Evolutionary conservation across 2,888 invertebrate species (phyloP).

Genomic region (Lasioglossum oenotherae): DNA sequence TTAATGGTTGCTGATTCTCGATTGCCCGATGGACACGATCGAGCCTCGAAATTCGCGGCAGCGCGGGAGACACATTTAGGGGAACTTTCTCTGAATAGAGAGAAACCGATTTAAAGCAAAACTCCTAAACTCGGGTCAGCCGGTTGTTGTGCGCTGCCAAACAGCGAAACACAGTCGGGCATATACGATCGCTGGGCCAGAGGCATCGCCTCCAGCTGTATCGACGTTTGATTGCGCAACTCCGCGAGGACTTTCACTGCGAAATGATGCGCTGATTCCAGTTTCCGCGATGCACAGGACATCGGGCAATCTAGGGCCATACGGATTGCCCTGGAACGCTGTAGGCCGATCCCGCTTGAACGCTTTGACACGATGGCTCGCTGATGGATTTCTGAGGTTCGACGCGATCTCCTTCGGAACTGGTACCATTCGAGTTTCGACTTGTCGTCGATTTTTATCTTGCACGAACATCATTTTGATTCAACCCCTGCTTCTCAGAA

Average conservation of each 20-base stretch:
- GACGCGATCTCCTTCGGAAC: background rate
- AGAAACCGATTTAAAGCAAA: conserved; percentile 40
- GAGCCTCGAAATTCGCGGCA: conserved; percentile 6
- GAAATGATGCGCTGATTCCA: conserved; percentile 65
- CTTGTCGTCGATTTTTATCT: background rate
- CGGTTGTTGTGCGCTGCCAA: conserved; percentile 11
- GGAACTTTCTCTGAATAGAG: conserved; percentile 48
- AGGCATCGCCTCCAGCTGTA: conserved; percentile 56
- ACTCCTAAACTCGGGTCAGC: conserved; percentile 28
- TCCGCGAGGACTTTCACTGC: conserved; percentile 69
- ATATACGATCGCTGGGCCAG: conserved; percentile 53
- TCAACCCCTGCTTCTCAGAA: too few relatives aligned
- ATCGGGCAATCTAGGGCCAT: conserved; percentile 21
- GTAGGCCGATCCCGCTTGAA: background rate
- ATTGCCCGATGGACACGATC: background rate
- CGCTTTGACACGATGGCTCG: background rate
- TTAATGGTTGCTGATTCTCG: background rate
- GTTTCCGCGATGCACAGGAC: conserved; percentile 38
- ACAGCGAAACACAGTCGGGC: conserved; percentile 9
- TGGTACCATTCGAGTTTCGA: background rate
- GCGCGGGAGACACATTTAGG: background rate
- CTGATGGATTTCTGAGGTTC: background rate
- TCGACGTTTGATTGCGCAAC: conserved; percentile 63
- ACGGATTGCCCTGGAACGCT: background rate
- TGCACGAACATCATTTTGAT: too few relatives aligned